Conservation (phyloP, 2,113 vertebrate genomes). For the Nyctibius bracteatus region DNA sequence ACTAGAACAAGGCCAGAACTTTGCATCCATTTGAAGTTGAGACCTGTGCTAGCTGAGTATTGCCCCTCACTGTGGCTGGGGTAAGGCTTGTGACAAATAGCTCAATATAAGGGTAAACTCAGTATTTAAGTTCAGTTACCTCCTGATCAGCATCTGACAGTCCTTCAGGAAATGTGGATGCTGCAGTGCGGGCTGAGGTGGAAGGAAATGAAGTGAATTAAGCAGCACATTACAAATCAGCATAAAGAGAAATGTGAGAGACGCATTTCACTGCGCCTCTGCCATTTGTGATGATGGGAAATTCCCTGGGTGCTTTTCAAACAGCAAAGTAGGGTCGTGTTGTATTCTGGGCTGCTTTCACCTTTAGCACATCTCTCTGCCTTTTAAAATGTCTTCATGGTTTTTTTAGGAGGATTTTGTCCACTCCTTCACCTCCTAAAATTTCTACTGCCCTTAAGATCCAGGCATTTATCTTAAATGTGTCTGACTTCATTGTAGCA, state of each 20-base stretch:
- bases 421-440: accelerated
- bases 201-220: not conserved
- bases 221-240: not conserved
- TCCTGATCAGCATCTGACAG: not conserved
- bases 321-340: accelerated
- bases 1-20: not conserved
- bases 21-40: not conserved
- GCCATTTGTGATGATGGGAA: not conserved
- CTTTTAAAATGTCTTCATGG: accelerated
- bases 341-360: not conserved
- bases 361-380: not conserved
- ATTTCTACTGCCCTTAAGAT: not conserved
- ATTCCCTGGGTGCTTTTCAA: not conserved
- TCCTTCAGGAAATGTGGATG: not conserved
- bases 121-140: not conserved
- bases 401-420: not conserved
- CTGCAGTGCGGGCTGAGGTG: not conserved
- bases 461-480: no score
- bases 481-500: not conserved
- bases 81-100: not conserved
- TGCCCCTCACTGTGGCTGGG: not conserved
- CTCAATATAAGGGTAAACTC: not conserved
- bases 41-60: not conserved
- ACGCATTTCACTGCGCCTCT: not conserved
- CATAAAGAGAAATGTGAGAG: not conserved